A percentile compares a stretch with the other conserved stretches of the same genome.
Evolutionary conservation across 2,797 vertebrate species (phyloP).

Genomic region (Cryptoprocta ferox): DNA sequence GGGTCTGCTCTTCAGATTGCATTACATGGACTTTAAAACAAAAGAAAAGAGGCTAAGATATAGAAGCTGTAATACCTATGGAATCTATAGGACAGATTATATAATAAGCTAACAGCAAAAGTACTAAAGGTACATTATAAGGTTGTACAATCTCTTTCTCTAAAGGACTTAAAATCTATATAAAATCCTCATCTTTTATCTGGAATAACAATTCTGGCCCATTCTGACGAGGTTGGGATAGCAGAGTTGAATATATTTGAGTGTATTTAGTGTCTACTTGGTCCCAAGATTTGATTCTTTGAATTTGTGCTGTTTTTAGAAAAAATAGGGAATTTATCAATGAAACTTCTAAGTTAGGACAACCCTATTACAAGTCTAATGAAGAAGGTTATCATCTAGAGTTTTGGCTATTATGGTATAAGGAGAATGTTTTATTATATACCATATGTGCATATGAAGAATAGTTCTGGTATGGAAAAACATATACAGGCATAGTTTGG

Average conservation of each 20-base stretch:
- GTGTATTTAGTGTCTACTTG: background rate
- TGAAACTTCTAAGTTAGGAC: background rate
- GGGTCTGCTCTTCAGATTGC: background rate
- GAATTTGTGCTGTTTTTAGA: constrained; percentile 15
- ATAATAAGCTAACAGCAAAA: background rate
- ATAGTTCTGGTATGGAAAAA: background rate
- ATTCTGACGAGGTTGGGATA: background rate
- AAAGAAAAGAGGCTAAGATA: background rate
- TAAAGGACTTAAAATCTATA: background rate
- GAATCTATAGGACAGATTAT: background rate
- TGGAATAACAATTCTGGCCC: background rate
- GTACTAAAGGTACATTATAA: background rate
- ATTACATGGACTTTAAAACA: constrained; percentile 11
- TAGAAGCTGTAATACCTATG: background rate
- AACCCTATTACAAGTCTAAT: background rate
- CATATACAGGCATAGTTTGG: background rate
- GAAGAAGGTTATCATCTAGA: background rate
- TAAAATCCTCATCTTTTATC: background rate
- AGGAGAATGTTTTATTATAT: background rate
- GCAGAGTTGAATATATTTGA: background rate
- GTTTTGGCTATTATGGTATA: background rate
- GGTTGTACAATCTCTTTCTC: background rate
- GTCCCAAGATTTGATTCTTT: background rate
- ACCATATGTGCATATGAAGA: background rate
- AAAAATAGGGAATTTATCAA: background rate